phyloP scores from a whole-genome alignment of 1,140 invertebrate genomes.

The Dryas iulia region DNA sequence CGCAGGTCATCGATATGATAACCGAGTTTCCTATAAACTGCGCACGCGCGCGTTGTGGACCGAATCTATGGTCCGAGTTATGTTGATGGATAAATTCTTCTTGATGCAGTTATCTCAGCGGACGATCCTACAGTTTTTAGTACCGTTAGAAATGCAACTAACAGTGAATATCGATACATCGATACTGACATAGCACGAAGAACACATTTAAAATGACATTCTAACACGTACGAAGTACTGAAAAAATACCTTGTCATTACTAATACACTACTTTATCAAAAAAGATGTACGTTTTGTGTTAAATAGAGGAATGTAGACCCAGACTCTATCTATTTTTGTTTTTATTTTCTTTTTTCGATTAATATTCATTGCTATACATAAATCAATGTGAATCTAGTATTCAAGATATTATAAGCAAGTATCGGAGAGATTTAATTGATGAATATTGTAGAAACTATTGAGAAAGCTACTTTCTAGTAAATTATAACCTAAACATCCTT shows the following conservation, averaged over 20 bases:
- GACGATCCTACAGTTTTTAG: constrained; percentile 26
- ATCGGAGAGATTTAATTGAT: not conserved
- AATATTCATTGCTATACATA: no score
- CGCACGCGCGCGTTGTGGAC: constrained; percentile 18
- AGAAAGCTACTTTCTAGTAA: constrained; percentile 9
- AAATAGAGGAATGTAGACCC: not conserved
- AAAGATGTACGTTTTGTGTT: not conserved
- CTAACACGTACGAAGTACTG: not conserved
- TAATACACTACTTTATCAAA: no score
- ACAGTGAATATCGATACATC: constrained; percentile 5
- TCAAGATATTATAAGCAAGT: not conserved
- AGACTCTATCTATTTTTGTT: not conserved
- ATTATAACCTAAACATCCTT: constrained; percentile 1
- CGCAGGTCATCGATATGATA: constrained; percentile 60
- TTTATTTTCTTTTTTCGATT: not conserved
- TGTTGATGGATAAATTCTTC: constrained; percentile 16
- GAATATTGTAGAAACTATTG: not conserved
- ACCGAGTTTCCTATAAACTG: constrained; percentile 47
- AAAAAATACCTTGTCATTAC: not conserved
- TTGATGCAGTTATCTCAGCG: constrained; percentile 27
- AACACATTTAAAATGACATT: not conserved
- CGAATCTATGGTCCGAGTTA: constrained; percentile 5
- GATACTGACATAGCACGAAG: not conserved
- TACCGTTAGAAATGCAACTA: constrained; percentile 34
- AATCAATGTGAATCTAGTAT: no score